Evolutionary conservation across 2,888 invertebrate species (phyloP).

Genomic region (Argyra leucocephala): DNA sequence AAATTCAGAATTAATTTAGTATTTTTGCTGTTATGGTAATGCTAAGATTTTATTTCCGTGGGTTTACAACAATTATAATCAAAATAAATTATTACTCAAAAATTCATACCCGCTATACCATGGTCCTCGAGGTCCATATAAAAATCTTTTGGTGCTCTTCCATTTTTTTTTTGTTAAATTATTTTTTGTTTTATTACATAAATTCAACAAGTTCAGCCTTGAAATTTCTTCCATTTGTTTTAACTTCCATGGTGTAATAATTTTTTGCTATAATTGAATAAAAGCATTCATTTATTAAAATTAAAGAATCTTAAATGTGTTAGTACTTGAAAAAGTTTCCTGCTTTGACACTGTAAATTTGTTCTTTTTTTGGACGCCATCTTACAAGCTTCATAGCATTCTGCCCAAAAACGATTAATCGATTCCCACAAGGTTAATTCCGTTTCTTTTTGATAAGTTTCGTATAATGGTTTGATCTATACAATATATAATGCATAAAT

Average conservation of each 20-base stretch:
- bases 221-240: slow-evolving; percentile 47
- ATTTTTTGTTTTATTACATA: slow-evolving; percentile 46
- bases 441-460: slow-evolving; percentile 47
- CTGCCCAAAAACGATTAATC: slow-evolving; percentile 51
- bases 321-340: slow-evolving; percentile 47
- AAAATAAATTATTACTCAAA: no score
- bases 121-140: slow-evolving; percentile 47
- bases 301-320: slow-evolving; percentile 2
- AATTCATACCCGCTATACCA: slow-evolving; percentile 43
- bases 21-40: no score
- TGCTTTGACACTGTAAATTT: slow-evolving; percentile 48
- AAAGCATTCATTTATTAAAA: no score
- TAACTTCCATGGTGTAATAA: slow-evolving; percentile 46
- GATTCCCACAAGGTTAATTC: slow-evolving; percentile 46
- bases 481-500: slow-evolving; percentile 4
- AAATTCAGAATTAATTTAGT: no score
- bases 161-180: slow-evolving; percentile 47
- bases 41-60: no score
- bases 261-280: slow-evolving; percentile 40
- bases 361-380: slow-evolving; percentile 48
- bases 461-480: slow-evolving; percentile 48
- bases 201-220: slow-evolving; percentile 45
- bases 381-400: slow-evolving; percentile 53
- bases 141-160: slow-evolving; percentile 48
- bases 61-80: no score